Conservation (phyloP, 1,140 invertebrate genomes). For the Drosophila kepulauana region DNA sequence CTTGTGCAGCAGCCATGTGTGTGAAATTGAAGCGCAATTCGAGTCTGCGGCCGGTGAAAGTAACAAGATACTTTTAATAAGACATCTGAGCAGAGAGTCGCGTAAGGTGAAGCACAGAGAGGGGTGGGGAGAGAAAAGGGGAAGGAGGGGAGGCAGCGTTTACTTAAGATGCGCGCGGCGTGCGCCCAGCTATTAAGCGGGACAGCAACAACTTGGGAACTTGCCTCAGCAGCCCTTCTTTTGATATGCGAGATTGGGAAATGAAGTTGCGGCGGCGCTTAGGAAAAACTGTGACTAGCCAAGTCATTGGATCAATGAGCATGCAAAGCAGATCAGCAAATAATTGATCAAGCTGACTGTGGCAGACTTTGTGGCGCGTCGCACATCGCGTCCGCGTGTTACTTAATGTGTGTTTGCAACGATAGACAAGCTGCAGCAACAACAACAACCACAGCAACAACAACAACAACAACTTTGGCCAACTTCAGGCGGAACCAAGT, state of each 20-base stretch:
- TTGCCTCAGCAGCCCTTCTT: slow-evolving; percentile 24
- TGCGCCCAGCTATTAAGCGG: slow-evolving; percentile 58
- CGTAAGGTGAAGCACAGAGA: background rate
- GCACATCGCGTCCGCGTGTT: slow-evolving; percentile 56
- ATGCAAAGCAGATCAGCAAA: slow-evolving; percentile 42
- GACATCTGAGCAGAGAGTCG: slow-evolving; percentile 60
- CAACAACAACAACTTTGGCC: slow-evolving; percentile 24
- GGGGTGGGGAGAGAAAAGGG: too few species aligned
- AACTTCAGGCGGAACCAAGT: slow-evolving; percentile 71
- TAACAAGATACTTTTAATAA: slow-evolving; percentile 85
- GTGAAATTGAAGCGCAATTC: slow-evolving; percentile 83
- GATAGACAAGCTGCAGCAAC: slow-evolving; percentile 25
- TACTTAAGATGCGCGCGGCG: slow-evolving; percentile 67
- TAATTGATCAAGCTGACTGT: slow-evolving; percentile 49
- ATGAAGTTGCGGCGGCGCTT: slow-evolving; percentile 1
- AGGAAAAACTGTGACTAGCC: slow-evolving; percentile 1
- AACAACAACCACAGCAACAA: background rate
- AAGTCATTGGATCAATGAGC: slow-evolving; percentile 4
- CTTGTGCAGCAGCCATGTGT: slow-evolving; percentile 39
- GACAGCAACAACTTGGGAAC: slow-evolving; percentile 32
- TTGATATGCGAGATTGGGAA: slow-evolving; percentile 20
- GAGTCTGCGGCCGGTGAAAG: slow-evolving; percentile 80
- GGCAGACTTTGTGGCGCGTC: slow-evolving; percentile 65
- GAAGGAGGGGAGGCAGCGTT: slow-evolving; percentile 5
- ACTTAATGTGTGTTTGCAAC: slow-evolving; percentile 68